Evolutionary conservation across 2,888 invertebrate genomes (phyloP).

Genomic region (Busseola fusca): DNA sequence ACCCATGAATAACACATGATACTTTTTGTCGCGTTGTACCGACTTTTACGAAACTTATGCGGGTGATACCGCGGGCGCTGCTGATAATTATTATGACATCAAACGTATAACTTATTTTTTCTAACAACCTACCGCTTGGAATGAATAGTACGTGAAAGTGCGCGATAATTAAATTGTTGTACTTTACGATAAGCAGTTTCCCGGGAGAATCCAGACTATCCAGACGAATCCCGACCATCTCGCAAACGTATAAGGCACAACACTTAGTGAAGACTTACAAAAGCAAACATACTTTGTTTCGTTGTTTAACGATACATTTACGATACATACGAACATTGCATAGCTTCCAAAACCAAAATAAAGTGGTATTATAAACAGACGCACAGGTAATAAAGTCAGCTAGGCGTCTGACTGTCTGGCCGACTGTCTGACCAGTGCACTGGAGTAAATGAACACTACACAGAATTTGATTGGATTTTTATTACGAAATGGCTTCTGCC

Average conservation of each 20-base stretch:
- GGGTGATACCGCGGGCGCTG: no score
- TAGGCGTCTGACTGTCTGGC: slow-evolving; percentile 49
- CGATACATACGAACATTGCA: slow-evolving; percentile 3
- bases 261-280: neutral
- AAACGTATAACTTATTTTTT: no score
- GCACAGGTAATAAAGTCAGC: slow-evolving; percentile 8
- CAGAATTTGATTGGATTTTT: slow-evolving; percentile 18
- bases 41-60: no score
- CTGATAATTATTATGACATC: no score
- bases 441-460: neutral
- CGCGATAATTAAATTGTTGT: neutral
- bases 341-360: neutral
- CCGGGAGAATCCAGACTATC: neutral
- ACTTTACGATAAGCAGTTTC: neutral
- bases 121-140: no score
- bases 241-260: neutral
- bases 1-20: no score
- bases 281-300: neutral
- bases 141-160: neutral
- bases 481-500: neutral
- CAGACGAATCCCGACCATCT: neutral
- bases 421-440: slow-evolving; percentile 9
- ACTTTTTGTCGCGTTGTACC: no score
- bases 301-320: no score
- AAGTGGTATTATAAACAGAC: slow-evolving; percentile 14